Base-by-base conservation (phyloP, 2,113 vertebrate species). In the Rhombomys opimus region DNA sequence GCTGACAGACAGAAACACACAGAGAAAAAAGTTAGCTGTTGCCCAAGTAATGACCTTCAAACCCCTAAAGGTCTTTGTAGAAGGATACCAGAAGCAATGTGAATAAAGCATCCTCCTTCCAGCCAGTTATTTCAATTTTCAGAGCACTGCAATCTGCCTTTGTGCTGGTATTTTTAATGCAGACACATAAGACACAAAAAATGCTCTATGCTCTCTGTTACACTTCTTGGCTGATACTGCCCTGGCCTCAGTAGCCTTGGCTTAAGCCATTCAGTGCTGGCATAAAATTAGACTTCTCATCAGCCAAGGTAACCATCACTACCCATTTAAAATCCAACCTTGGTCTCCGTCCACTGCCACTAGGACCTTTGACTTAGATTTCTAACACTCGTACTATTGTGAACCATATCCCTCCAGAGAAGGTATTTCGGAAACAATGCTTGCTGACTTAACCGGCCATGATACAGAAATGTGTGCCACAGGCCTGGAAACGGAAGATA, bases 321-420 rank as follows among this genome's bases (percentile, higher is more conserved):
- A 57, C 7, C 35, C 61, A 5, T 73, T 92, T 90, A 97, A 98
- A 94, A 17, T 78, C 82, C 95, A 86, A 95, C 95, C 70, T 72
- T 92, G 93, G 82, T 89, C 88, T 98, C 91, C 92, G 92, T 96
- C 67, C 94, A 95, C 95, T 65, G 46, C 90, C 95, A 98, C 95
- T 92, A 97, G 93, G 96, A 96, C 80, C 91, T 70, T 52, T 97
- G 96, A 96, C 98, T 98, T 97, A 96, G 92, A 63, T 88, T 96
- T 98, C 98, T 98, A 96, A 97, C 92, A 95, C 93, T 54, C 89
- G 50, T 98, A 95, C 92, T 97, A 97, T 98, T 93, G 95, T 95
- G 98, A 98, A 97, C 76, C 98, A 95, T 94, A 96, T 98, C 93
- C 95, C 81, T 90, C 87, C 70, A 92, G 96, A 98, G 97, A 98